Base-by-base conservation (phyloP, 2,888 invertebrate genomes). In the Aspidapion aeneum region DNA sequence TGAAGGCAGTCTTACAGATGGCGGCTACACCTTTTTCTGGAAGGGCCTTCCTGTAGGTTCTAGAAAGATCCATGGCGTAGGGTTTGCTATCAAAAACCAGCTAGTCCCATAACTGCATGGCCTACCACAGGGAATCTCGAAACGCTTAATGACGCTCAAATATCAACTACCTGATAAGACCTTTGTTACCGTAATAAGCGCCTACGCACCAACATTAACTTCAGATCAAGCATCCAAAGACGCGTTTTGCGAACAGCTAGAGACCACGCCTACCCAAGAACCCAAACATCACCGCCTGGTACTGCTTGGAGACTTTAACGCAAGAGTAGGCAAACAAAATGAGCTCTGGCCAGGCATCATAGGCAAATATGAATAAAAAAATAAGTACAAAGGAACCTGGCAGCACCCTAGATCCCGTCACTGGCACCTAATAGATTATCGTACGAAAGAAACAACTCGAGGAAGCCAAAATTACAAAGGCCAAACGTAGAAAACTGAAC, bases 191-290 rank as follows among this genome's bases (percentile, higher is more conserved):
- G 57, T 21, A 57, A 57, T 57, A 5, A 57, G 21, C 22, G 57
- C 57, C 12, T 57, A 58, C 21, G 49, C 51, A 35, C 58, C 54
- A 54, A 57, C 57, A 2, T 21, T 57, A 21, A 21, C 19, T 17
- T 5, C 57, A 21, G 54, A 63, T 12, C 21, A 56, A 50, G 55
- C 3, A 35, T 35, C 35, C 3, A 35, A 35, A 35, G 35, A 35
- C 35, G 35, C 35, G 3, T 35, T 35, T 35, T 35, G 12, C 12
- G 35, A 35, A 12, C 35, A 35, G 12, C 35, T 35, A 35, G 35
- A 35, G 12, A 35, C 3, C 35, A 35, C 35, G 35, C 35, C 12
- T 3, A 35, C 5, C 12, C 35, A 35, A 35, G 35, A 7, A 7
- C 35, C 35, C 12, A 35, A 35, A 35, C 35, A 35, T 7, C 35